Conservation (phyloP, 2,113 vertebrate genomes). For the Pholis gunnellus region DNA sequence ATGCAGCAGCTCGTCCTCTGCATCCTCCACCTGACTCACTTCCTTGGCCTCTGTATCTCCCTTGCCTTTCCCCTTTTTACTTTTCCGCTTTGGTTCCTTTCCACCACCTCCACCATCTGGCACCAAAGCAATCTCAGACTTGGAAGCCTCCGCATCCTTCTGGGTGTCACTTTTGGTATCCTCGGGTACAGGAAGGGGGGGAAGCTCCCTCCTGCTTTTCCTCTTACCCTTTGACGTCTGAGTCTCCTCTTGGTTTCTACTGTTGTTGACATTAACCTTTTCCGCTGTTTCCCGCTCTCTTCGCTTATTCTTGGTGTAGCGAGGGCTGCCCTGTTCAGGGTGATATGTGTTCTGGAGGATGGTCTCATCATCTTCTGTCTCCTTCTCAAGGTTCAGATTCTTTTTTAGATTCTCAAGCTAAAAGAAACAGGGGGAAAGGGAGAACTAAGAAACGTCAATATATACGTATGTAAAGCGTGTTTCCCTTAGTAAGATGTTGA, state of each 20-base stretch:
- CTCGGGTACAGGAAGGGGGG: slow-evolving; percentile 65
- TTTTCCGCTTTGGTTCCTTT: slow-evolving; percentile 71
- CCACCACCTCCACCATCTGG: slow-evolving; percentile 58
- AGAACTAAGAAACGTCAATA: not conserved
- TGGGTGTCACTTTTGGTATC: slow-evolving; percentile 58
- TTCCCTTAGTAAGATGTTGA: not conserved
- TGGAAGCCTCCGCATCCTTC: slow-evolving; percentile 57
- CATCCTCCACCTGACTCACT: slow-evolving; percentile 61
- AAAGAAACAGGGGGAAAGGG: slow-evolving; percentile 14
- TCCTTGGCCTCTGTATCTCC: slow-evolving; percentile 59
- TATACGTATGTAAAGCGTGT: not conserved
- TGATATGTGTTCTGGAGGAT: slow-evolving; percentile 84
- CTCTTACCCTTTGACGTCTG: slow-evolving; percentile 73
- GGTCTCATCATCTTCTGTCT: slow-evolving; percentile 82
- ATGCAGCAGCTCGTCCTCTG: slow-evolving; percentile 86
- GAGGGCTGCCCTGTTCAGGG: slow-evolving; percentile 84
- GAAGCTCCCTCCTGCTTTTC: slow-evolving; percentile 82
- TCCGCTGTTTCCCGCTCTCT: slow-evolving; percentile 80
- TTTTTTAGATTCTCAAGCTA: slow-evolving; percentile 89
- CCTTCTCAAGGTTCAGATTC: slow-evolving; percentile 85
- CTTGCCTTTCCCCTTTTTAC: slow-evolving; percentile 79
- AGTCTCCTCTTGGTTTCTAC: slow-evolving; percentile 70
- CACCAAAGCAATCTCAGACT: slow-evolving; percentile 65
- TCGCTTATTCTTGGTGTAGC: slow-evolving; percentile 85
- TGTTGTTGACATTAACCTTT: slow-evolving; percentile 83